phyloP scores from a whole-genome alignment of 1,140 invertebrate genomes.

The Drosophila sp. region DNA sequence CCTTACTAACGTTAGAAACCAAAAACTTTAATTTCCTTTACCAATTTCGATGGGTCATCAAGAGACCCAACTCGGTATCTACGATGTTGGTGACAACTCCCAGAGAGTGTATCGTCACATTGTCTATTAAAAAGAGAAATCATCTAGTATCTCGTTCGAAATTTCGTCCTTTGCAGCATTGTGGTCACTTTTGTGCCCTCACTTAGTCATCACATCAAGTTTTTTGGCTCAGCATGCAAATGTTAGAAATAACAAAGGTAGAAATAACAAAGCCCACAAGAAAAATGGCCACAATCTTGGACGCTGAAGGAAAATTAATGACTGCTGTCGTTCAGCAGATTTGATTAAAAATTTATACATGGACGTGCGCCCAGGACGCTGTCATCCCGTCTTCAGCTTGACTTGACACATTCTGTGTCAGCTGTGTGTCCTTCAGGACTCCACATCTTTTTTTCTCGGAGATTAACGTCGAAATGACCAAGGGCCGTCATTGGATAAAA shows the following conservation, averaged over 20 bases:
- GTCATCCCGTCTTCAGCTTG: constrained; percentile 53
- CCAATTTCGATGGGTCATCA: background rate
- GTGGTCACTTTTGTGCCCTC: constrained; percentile 30
- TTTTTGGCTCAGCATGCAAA: constrained; percentile 28
- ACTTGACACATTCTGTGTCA: constrained; percentile 52
- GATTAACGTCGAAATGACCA: background rate
- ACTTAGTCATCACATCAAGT: constrained; percentile 1
- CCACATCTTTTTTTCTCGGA: background rate
- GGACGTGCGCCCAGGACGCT: constrained; percentile 25
- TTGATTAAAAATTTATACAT: constrained; percentile 58
- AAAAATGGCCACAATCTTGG: constrained; percentile 51
- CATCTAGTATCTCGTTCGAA: constrained; percentile 1
- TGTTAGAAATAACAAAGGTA: constrained; percentile 48
- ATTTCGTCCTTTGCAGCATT: constrained; percentile 16
- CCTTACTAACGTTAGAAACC: background rate
- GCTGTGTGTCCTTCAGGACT: constrained; percentile 20
- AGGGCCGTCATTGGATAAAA: background rate
- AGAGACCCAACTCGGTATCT: constrained; percentile 1
- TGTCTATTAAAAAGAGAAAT: constrained; percentile 12
- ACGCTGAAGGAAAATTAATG: constrained; percentile 56
- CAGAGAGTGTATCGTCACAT: constrained; percentile 5
- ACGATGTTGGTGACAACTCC: background rate
- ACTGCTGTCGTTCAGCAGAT: constrained; percentile 48
- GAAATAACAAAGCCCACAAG: constrained; percentile 41
- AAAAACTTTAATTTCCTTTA: constrained; percentile 3